These are phyloP conservation scores for Pemphredon lugubris DNA, from an alignment of 2,888 invertebrate species.

Conservation along the genomic window DNA sequence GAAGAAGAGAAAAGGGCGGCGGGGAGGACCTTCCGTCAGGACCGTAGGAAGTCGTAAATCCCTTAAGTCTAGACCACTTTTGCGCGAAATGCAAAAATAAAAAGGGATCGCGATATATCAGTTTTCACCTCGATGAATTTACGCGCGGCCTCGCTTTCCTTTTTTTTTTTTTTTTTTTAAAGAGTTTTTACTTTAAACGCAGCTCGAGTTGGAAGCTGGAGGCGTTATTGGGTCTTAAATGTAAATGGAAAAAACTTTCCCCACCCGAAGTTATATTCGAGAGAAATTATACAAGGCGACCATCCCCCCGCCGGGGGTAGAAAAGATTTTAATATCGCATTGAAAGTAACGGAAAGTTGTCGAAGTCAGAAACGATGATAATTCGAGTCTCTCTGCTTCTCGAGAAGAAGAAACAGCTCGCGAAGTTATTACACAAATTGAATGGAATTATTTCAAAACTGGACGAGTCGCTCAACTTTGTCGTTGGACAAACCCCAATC, in stretches of 20 bases:
- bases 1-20: slow-evolving; percentile 1
- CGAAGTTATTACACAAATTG: neutral
- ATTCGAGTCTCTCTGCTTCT: neutral
- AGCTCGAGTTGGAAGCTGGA: neutral
- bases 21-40: slow-evolving; percentile 5
- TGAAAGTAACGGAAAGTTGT: neutral
- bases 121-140: slow-evolving; percentile 25
- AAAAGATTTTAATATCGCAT: neutral
- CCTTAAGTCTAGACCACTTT: slow-evolving; percentile 51
- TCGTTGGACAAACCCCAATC: no score
- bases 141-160: neutral
- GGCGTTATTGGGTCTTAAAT: slow-evolving; percentile 15
- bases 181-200: neutral
- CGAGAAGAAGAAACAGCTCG: neutral
- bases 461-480: no score
- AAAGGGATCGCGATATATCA: slow-evolving; percentile 26
- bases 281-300: slow-evolving; percentile 12
- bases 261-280: neutral
- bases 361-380: neutral
- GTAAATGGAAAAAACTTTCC: slow-evolving; percentile 9
- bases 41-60: slow-evolving; percentile 51
- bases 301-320: neutral
- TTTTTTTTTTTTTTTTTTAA: neutral
- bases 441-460: no score
- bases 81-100: slow-evolving; percentile 42